These are phyloP conservation scores for Argynnis bischoffii DNA, from an alignment of 2,888 invertebrate species.

Conservation along the genomic window DNA sequence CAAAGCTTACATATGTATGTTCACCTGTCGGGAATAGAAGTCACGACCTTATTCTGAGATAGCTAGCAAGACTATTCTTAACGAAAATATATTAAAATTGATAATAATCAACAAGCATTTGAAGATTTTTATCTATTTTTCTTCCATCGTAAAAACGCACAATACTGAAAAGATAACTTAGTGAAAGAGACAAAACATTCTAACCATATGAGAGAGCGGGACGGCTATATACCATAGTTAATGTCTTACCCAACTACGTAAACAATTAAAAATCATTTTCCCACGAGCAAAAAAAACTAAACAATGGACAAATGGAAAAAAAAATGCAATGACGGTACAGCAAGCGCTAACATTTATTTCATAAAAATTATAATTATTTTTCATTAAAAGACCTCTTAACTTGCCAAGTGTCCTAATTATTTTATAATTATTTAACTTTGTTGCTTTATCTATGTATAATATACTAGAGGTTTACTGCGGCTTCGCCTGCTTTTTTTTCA, in stretches of 20 bases:
- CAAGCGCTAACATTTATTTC: neutral
- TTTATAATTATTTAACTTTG: no score
- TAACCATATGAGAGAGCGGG: neutral
- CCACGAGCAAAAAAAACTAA: conserved; percentile 15
- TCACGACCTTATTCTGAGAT: no score
- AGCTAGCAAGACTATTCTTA: no score
- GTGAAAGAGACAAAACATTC: neutral
- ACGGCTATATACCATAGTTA: neutral
- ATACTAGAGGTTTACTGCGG: no score
- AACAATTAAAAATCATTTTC: conserved; percentile 25
- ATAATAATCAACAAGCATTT: no score
- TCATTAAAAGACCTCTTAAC: neutral
- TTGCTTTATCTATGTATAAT: no score
- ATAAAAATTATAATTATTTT: conserved; percentile 1
- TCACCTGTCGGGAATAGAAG: no score
- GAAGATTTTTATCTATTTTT: neutral
- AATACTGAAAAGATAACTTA: conserved; percentile 6
- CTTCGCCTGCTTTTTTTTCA: no score
- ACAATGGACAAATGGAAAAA: conserved; percentile 18
- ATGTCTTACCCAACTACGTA: conserved; percentile 16
- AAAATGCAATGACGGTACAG: conserved; percentile 12
- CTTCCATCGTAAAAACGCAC: neutral
- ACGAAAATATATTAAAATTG: neutral
- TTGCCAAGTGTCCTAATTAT: no score
- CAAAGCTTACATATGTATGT: no score